Conservation (phyloP, 2,113 vertebrate species). For the Pelvicachromis taeniatus region DNA sequence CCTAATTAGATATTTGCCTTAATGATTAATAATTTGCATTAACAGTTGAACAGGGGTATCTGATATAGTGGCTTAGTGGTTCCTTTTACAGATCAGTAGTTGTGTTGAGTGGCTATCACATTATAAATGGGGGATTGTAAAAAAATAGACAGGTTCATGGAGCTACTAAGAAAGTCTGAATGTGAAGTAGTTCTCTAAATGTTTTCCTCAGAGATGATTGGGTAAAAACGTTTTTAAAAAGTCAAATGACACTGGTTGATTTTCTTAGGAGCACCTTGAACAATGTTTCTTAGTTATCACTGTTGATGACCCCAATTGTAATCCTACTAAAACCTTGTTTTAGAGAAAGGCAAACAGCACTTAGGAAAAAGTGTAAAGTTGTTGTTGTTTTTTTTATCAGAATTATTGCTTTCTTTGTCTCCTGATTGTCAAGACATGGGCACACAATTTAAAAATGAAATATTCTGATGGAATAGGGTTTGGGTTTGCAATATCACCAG, state of each 20-base stretch:
- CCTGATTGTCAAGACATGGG: neutral
- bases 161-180: neutral
- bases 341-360: neutral
- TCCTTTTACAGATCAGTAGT: neutral
- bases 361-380: neutral
- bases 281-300: neutral
- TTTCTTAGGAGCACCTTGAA: neutral
- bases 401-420: neutral
- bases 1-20: neutral
- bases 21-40: neutral
- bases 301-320: neutral
- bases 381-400: neutral
- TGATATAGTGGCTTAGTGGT: neutral
- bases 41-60: neutral
- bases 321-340: neutral
- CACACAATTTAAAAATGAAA: neutral
- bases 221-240: neutral
- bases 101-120: neutral
- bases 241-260: neutral
- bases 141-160: neutral
- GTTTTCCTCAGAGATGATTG: neutral
- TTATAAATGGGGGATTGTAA: neutral
- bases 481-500: neutral
- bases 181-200: neutral
- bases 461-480: neutral